These are phyloP conservation scores for Cheilosia soror DNA, from an alignment of 2,888 invertebrate species.

Conservation along the genomic window DNA sequence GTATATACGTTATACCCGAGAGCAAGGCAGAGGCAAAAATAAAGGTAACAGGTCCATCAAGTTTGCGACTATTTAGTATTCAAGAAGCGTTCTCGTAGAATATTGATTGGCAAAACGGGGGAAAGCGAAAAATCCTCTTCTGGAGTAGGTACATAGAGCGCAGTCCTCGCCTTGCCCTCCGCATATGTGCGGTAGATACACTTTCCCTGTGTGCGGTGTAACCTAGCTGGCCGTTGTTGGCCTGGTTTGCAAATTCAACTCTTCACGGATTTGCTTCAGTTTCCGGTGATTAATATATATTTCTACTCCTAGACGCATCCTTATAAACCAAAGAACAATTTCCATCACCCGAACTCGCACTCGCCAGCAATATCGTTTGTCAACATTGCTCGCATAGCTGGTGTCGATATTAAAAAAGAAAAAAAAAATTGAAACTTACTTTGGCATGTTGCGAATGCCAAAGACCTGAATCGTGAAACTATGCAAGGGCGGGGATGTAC, in stretches of 20 bases:
- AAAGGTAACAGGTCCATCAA: conserved; percentile 74
- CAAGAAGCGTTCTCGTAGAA: conserved; percentile 80
- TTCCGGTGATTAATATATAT: conserved; percentile 54
- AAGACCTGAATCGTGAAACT: conserved; percentile 83
- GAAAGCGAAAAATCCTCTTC: conserved; percentile 62
- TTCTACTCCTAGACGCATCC: conserved; percentile 46
- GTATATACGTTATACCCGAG: conserved; percentile 6
- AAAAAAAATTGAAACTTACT: conserved; percentile 82
- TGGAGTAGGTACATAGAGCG: background rate
- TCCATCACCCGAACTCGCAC: conserved; percentile 67
- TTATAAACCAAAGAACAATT: conserved; percentile 45
- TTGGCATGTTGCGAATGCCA: conserved; percentile 83
- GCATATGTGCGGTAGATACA: conserved; percentile 28
- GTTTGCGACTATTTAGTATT: conserved; percentile 79
- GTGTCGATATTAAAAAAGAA: conserved; percentile 83
- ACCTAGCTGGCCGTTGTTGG: conserved; percentile 5
- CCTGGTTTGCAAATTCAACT: conserved; percentile 25
- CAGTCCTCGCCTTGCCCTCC: background rate
- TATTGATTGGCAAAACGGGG: conserved; percentile 82
- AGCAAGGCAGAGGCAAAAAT: conserved; percentile 40
- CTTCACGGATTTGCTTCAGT: conserved; percentile 26
- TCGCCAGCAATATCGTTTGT: conserved; percentile 80
- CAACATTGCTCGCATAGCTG: conserved; percentile 83
- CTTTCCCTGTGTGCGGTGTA: conserved; percentile 35
- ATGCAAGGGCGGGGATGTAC: conserved; percentile 74